Base-by-base conservation (phyloP, 2,888 invertebrate species). In the Hylaea fasciaria region DNA sequence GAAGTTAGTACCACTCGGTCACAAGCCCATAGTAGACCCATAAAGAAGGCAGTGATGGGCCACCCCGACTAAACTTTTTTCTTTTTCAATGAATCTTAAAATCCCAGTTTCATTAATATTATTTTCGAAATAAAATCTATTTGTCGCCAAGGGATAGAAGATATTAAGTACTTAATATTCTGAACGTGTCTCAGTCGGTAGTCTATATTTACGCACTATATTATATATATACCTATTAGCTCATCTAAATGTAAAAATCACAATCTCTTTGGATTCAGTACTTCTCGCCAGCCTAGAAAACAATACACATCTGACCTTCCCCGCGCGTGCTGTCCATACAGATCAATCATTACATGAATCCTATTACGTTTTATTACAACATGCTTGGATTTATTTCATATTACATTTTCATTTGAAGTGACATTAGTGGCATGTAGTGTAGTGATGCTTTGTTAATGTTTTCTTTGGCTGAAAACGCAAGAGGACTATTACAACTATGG, bases 301-400 rank as follows among this genome's bases (percentile, higher is more conserved):
- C 53, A 53, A 64, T 64, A 56, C 59, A 32, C 53, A 47, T 9
- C 40, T 56, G 56, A 49, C 59, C 46, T 54, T 47, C 39, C 10
- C 28, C 40, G 44, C 46, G 53, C 57, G 53, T 37, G 39, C 13
- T 4, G 13, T 54, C 59, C 57, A 64, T 60, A 57, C 59, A 40
- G 51, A 60, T 59, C 50, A 51, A 58, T 53, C 44, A 16, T 49
- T 48, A 59, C 39, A 49, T 17, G 14, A 41, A 37, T 49, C 28
- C 40, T 13, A 50, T 51, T 61, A 47, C 43, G 37, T 56, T 56
- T 50, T 46, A 53, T 59, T 58, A 44, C 58, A 47, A 28, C 35
- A 43, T 7, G 43, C 35, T 39, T 2, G 13, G 13, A 14, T 40
- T 54, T 17, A 47, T 22, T 40, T 37, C 32, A 46, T 16, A n/a